Evolutionary conservation across 2,888 invertebrate genomes (phyloP).

Genomic region (Sepiola atlantica): DNA sequence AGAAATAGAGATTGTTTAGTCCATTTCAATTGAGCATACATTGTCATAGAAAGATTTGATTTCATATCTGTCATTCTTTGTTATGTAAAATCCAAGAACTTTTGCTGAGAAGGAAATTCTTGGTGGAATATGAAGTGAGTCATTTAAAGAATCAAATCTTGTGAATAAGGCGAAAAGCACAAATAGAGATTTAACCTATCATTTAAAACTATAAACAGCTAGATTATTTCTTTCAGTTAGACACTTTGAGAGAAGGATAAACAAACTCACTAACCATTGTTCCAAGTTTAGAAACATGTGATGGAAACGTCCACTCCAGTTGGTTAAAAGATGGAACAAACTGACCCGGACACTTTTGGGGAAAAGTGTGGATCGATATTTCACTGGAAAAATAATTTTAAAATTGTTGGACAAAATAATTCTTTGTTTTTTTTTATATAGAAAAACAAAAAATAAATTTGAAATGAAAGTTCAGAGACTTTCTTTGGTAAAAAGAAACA

Average conservation of each 20-base stretch:
- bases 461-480: not conserved
- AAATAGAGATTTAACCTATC: not conserved
- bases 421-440: not conserved
- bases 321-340: slow-evolving; percentile 92
- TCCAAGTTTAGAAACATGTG: slow-evolving; percentile 71
- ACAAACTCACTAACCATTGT: slow-evolving; percentile 52
- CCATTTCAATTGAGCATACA: not conserved
- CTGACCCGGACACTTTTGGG: slow-evolving; percentile 89
- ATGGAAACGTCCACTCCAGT: slow-evolving; percentile 93
- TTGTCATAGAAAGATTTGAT: not conserved
- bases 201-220: not conserved
- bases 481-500: not conserved
- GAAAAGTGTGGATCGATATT: slow-evolving; percentile 87
- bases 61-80: not conserved
- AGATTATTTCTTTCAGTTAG: not conserved
- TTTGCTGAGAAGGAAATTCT: not conserved
- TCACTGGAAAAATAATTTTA: slow-evolving; percentile 80
- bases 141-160: not conserved
- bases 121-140: not conserved
- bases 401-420: not conserved
- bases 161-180: not conserved
- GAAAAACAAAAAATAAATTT: not conserved
- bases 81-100: not conserved
- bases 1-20: not conserved
- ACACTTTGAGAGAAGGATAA: not conserved